Evolutionary conservation across 2,888 invertebrate genomes (phyloP).

Genomic region (Microplitis manilae): DNA sequence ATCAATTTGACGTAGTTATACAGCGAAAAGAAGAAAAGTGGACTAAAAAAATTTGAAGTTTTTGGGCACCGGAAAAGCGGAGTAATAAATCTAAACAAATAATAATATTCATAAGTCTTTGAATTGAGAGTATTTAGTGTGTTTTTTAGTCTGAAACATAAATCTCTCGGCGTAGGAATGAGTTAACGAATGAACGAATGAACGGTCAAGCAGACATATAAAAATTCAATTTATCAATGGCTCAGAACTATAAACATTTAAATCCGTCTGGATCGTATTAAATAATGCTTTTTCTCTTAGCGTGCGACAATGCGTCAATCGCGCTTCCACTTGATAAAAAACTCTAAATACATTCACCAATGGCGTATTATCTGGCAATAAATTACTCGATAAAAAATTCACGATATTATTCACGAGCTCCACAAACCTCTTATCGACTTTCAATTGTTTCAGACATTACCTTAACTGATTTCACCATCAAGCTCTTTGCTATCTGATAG

Average conservation of each 20-base stretch:
- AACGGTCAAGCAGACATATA: not conserved
- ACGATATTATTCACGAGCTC: not conserved
- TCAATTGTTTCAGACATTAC: not conserved
- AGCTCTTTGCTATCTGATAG: not conserved
- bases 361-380: not conserved
- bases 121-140: too few relatives aligned
- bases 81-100: too few relatives aligned
- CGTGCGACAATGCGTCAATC: not conserved
- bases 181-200: not conserved
- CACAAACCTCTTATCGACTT: not conserved
- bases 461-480: not conserved
- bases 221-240: not conserved
- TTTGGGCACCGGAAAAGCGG: too few relatives aligned
- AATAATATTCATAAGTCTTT: too few relatives aligned
- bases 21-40: too few relatives aligned
- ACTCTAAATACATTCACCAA: not conserved
- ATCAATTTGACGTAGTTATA: too few relatives aligned
- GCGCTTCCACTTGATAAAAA: not conserved
- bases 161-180: not conserved
- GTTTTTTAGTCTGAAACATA: not conserved
- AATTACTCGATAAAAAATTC: not conserved
- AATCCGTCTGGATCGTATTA: not conserved
- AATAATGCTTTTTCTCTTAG: not conserved
- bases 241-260: not conserved
- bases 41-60: too few relatives aligned